Evolutionary conservation across 2,797 vertebrate species (phyloP).

Genomic region (Pangasius sanitwongsei): DNA sequence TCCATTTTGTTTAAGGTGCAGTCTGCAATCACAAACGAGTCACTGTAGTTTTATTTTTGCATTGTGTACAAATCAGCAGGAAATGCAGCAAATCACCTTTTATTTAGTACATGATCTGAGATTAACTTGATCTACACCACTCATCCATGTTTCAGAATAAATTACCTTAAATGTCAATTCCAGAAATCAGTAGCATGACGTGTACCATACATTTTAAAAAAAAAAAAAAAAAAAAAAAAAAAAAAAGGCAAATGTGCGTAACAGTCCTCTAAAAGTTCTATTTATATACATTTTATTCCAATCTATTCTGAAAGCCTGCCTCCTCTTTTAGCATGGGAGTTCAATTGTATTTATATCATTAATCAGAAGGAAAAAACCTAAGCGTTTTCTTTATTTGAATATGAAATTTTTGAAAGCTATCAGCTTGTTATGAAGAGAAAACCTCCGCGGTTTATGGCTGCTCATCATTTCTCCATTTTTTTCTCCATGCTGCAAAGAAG

Average conservation of each 20-base stretch:
- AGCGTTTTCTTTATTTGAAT: not conserved
- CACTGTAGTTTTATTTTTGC: not conserved
- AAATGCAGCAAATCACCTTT: not conserved
- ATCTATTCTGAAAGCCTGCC: not conserved
- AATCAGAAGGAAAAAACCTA: constrained; percentile 2
- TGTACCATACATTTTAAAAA: constrained; percentile 15
- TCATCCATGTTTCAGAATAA: constrained; percentile 28
- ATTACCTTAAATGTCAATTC: constrained; percentile 5
- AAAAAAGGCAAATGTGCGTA: constrained; percentile 23
- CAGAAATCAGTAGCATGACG: constrained; percentile 1
- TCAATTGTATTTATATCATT: not conserved
- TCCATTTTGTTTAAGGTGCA: not conserved
- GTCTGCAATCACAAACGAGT: not conserved
- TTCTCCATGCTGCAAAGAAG: constrained; percentile 56
- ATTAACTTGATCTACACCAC: not conserved
- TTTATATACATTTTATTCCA: constrained; percentile 11
- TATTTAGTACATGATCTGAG: not conserved
- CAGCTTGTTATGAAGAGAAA: not conserved
- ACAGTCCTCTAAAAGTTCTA: constrained; percentile 28
- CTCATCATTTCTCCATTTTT: constrained; percentile 48
- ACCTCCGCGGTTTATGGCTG: not conserved
- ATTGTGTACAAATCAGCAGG: not conserved
- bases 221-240: not conserved
- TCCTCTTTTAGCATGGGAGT: not conserved
- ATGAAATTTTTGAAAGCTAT: not conserved